phyloP scores from a whole-genome alignment of 2,113 vertebrate genomes.

The Octodon degus region DNA sequence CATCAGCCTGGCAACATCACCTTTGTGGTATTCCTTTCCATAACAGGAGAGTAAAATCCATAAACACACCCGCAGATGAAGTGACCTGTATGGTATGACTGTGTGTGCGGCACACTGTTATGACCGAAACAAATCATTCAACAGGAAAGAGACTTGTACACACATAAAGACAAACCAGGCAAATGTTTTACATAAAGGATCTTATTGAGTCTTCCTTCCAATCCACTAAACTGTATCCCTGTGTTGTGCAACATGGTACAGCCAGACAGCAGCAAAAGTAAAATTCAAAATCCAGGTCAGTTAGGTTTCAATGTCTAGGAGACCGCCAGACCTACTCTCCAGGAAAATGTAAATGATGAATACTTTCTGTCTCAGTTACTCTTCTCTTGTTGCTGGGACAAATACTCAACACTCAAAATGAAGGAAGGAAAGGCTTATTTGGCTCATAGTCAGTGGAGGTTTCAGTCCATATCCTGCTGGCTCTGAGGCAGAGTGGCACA shows the following conservation, averaged over 20 bases:
- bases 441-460: no score
- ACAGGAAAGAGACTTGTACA: not conserved
- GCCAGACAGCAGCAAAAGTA: not conserved
- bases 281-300: not conserved
- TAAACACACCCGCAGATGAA: not conserved
- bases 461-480: no score
- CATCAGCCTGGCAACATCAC: not conserved
- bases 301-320: not conserved
- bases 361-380: not conserved
- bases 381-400: no score
- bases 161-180: not conserved
- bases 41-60: not conserved
- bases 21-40: not conserved
- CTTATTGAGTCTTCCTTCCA: not conserved
- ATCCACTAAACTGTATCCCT: not conserved
- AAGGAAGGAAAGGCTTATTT: no score
- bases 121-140: not conserved
- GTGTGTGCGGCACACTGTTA: not conserved
- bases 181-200: not conserved
- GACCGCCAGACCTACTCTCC: not conserved
- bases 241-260: not conserved
- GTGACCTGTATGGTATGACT: not conserved
- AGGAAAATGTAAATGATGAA: constrained; percentile 3
- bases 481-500: no score
- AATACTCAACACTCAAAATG: no score